Evolutionary conservation across 1,140 invertebrate genomes (phyloP).

Genomic region (Caenorhabditis remanei): DNA sequence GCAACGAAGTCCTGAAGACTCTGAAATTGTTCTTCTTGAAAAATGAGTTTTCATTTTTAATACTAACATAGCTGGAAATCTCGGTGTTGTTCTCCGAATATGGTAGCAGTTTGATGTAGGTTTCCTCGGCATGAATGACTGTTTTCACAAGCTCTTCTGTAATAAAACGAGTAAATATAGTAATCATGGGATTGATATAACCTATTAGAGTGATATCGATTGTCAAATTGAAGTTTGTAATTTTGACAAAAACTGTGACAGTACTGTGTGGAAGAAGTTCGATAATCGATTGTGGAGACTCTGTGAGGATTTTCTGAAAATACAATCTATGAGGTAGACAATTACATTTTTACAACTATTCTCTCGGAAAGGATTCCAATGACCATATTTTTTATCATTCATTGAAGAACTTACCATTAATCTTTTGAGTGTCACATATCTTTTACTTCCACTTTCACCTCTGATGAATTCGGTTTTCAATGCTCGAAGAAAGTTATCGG

Average conservation of each 20-base stretch:
- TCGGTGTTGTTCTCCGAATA: conserved; percentile 25
- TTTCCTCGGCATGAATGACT: not conserved
- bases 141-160: conserved; percentile 17
- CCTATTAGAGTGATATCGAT: conserved; percentile 20
- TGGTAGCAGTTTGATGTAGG: conserved; percentile 17
- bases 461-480: not conserved
- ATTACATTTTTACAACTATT: too few species aligned
- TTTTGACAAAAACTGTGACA: not conserved
- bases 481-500: conserved; percentile 3
- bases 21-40: not conserved
- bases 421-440: conserved; percentile 8
- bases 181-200: not conserved
- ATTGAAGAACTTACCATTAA: not conserved
- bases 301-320: conserved; percentile 28
- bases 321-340: not conserved
- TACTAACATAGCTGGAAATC: conserved; percentile 13
- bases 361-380: too few species aligned
- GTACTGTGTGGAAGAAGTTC: not conserved
- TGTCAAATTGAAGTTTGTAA: conserved; percentile 17
- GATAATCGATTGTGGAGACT: conserved; percentile 11
- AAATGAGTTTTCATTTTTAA: not conserved
- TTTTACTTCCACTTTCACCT: conserved; percentile 5
- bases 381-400: too few species aligned
- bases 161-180: not conserved
- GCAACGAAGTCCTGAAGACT: conserved; percentile 15